Evolutionary conservation across 2,113 vertebrate genomes (phyloP).

Genomic region (Mormyrus iriodes): DNA sequence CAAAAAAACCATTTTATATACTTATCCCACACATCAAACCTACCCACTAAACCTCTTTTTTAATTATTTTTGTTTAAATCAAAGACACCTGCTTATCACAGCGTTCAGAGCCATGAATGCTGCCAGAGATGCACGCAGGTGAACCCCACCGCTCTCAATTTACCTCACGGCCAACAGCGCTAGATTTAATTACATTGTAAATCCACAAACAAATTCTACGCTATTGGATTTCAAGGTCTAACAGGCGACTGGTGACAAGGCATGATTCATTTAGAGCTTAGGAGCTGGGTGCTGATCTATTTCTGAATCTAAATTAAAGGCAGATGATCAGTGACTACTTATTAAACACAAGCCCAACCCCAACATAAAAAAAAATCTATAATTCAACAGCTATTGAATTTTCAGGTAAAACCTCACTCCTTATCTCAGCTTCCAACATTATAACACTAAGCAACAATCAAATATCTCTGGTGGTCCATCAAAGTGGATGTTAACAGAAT

Average conservation of each 20-base stretch:
- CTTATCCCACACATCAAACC: not conserved
- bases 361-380: not conserved
- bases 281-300: not conserved
- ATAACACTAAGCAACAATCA: not conserved
- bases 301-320: constrained; percentile 1
- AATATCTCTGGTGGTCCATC: not conserved
- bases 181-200: not conserved
- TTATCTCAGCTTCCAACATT: not conserved
- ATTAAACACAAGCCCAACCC: not conserved
- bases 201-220: not conserved
- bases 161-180: not conserved
- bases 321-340: not conserved
- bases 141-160: not conserved
- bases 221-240: constrained; percentile 8
- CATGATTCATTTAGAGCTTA: not conserved
- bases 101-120: not conserved
- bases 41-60: not conserved
- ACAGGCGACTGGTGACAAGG: not conserved
- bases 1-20: not conserved
- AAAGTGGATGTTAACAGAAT: not conserved
- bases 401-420: not conserved
- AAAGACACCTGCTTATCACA: not conserved
- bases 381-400: not conserved
- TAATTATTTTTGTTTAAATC: not conserved
- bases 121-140: not conserved